These are phyloP conservation scores for Tragelaphus imberbis DNA, from an alignment of 2,113 vertebrate species.

Conservation along the genomic window DNA sequence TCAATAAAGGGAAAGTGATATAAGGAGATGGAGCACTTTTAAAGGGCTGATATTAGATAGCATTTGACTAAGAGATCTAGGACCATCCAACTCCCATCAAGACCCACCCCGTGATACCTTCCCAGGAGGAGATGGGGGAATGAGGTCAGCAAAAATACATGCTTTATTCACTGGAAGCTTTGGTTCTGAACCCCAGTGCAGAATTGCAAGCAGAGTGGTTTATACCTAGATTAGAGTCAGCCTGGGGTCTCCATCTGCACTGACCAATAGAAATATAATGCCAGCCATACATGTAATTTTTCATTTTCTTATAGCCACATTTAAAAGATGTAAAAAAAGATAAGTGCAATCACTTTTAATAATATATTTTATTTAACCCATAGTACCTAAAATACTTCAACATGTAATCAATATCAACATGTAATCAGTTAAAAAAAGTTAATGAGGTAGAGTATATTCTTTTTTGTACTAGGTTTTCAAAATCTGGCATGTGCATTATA, in stretches of 20 bases:
- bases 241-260: background rate
- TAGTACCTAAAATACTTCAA: background rate
- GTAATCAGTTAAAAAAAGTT: background rate
- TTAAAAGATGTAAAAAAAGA: background rate
- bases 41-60: background rate
- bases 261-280: background rate
- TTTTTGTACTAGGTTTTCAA: background rate
- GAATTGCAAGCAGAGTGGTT: background rate
- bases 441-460: background rate
- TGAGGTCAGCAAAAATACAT: background rate
- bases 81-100: background rate
- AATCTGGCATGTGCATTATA: background rate
- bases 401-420: background rate
- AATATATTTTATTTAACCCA: background rate
- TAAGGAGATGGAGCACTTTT: background rate
- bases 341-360: background rate
- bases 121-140: background rate
- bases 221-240: background rate
- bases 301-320: background rate
- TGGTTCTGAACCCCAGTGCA: background rate
- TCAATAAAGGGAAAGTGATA: background rate
- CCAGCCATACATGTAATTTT: background rate
- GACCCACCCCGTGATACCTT: background rate
- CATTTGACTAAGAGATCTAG: background rate
- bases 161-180: background rate